A percentile compares a stretch with the other conserved stretches of the same genome.
phyloP scores from a whole-genome alignment of 2,797 vertebrate genomes.

The Ctenopoma kingsleyae region DNA sequence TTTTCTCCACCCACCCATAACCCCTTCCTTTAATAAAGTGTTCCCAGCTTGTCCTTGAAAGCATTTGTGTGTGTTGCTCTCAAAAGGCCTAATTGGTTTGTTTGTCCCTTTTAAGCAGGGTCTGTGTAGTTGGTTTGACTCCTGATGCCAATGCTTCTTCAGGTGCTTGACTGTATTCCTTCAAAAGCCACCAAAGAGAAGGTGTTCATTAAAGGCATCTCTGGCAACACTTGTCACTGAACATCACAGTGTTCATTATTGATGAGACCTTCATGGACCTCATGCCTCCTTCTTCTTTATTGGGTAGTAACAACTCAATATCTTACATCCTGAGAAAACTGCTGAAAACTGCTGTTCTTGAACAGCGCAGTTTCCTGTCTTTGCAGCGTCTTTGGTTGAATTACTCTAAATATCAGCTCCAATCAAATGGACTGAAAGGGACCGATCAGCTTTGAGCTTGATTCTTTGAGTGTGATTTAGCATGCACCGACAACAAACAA shows the following conservation, averaged over 20 bases:
- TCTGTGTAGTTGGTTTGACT: constrained; percentile 28
- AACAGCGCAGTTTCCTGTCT: constrained; percentile 8
- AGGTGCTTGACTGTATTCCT: constrained; percentile 24
- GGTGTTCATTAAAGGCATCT: constrained; percentile 51
- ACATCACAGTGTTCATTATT: constrained; percentile 73
- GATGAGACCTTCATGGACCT: constrained; percentile 62
- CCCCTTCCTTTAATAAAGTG: constrained; percentile 23
- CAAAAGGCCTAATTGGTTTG: constrained; percentile 5
- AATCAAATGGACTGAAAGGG: constrained; percentile 56
- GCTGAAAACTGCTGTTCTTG: constrained; percentile 5
- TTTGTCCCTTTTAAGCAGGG: constrained; percentile 17
- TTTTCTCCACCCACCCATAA: constrained; percentile 38
- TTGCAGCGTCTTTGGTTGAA: constrained; percentile 24
- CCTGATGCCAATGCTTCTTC: constrained; percentile 8
- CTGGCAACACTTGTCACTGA: constrained; percentile 71
- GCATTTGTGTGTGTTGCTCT: constrained; percentile 21
- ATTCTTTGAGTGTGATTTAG: constrained; percentile 21
- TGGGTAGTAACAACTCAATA: constrained; percentile 25
- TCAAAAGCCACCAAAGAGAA: constrained; percentile 23
- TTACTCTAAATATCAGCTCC: constrained; percentile 75
- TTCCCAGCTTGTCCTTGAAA: constrained; percentile 45
- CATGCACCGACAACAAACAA: constrained; percentile 9
- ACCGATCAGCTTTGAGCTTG: constrained; percentile 47
- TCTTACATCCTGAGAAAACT: constrained; percentile 24
- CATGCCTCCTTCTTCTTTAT: constrained; percentile 27